Evolutionary conservation across 2,113 vertebrate genomes (phyloP), one percentile per base, ranked within the genome.

Genomic region (Hemichromis elongatus): DNA sequence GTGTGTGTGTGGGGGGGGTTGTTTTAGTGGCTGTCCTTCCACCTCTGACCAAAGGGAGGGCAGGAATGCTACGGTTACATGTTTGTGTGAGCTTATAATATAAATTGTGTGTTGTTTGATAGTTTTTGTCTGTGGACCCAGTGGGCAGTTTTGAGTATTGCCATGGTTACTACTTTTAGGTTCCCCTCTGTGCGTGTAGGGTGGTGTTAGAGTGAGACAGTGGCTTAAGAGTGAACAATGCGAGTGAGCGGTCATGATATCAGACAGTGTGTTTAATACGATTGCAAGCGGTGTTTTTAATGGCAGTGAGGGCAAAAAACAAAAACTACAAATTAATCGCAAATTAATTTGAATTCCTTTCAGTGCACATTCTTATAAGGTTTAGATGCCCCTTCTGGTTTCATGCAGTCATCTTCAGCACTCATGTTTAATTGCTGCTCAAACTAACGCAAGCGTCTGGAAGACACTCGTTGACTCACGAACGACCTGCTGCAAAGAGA

Each of bases 81-180:
- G 45, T 54, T 37, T 82, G 50, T 21, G 19, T 77, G 73, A 45
- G 21, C 21, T 19, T 55, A 45, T 8, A 50, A 40, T 75, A 66
- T 80, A 54, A 1, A 4, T 57, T 81, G 3, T 66, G 28, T 54
- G 47, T 80, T 47, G n/a, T 24, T 77, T 83, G 16, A 9, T 28
- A 79, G 79, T 85, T 82, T 55, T 56, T 85, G 6, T 55, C 7
- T 52, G 79, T 66, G 82, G 79, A 73, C 75, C 55, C 18, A n/a
- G 81, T 78, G 52, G 85, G 84, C 77, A 80, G 47, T 77, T 86
- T 63, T 52, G 35, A 85, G 18, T 75, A 81, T 93, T 53, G 35
- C 91, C 92, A 94, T 95, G 93, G 93, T 90, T 83, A 92, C 89
- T 54, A 66, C 83, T 87, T 91, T 89, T 78, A 88, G 80, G 77